phyloP scores from a whole-genome alignment of 2,113 vertebrate species.

The Xiphorhynchus elegans region DNA sequence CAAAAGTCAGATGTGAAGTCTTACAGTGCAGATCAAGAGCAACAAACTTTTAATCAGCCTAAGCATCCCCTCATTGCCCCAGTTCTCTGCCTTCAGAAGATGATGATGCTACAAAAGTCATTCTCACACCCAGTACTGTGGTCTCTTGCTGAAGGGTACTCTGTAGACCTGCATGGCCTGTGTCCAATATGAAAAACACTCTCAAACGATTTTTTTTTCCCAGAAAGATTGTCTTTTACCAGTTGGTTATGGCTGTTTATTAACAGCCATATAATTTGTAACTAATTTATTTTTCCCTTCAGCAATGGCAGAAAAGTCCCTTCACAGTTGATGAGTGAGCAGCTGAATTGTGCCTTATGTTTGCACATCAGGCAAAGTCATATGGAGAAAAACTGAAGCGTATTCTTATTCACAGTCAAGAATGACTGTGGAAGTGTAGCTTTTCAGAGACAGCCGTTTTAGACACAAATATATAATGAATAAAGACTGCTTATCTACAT shows the following conservation, averaged over 20 bases:
- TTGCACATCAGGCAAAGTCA: slow-evolving; percentile 52
- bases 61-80: background rate
- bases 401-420: slow-evolving; percentile 30
- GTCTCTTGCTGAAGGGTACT: background rate
- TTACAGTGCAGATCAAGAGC: background rate
- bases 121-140: background rate
- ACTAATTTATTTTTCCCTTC: slow-evolving; percentile 48
- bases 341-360: slow-evolving; percentile 49
- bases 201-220: background rate
- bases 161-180: background rate
- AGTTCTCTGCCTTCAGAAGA: background rate
- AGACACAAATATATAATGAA: background rate
- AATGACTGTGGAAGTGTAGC: background rate
- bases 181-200: background rate
- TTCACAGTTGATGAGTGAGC: slow-evolving; percentile 23
- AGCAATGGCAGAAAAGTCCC: background rate
- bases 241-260: slow-evolving; percentile 51
- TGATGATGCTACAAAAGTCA: background rate
- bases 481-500: background rate
- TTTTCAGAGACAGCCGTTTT: background rate
- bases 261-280: slow-evolving; percentile 51
- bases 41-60: background rate
- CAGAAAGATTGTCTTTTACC: background rate
- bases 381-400: slow-evolving; percentile 8
- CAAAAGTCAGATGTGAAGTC: background rate